phyloP scores from a whole-genome alignment of 1,140 invertebrate species.

The Portunus trituberculatus region DNA sequence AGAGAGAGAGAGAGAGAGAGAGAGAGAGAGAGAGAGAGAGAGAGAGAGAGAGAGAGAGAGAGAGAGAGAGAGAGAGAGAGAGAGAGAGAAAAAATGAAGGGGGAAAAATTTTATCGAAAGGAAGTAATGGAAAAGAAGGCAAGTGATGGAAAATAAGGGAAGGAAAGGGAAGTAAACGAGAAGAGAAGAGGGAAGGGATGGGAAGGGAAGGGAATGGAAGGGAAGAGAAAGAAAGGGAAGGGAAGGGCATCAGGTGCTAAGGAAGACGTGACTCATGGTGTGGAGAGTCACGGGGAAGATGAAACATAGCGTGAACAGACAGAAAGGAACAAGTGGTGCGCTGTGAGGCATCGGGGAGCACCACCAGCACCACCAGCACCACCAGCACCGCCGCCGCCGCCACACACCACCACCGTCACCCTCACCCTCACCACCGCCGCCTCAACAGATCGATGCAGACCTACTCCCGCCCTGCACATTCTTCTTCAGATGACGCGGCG shows the following conservation, averaged over 20 bases:
- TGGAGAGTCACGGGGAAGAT: neutral
- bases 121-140: conserved; percentile 24
- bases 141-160: conserved; percentile 42
- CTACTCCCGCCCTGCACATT: neutral
- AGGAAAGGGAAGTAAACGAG: conserved; percentile 33
- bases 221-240: neutral
- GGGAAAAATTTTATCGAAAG: neutral
- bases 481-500: conserved; percentile 13
- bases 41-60: neutral
- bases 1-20: neutral
- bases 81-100: conserved; percentile 16
- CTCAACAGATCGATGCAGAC: conserved; percentile 41
- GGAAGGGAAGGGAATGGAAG: conserved; percentile 6
- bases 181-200: neutral
- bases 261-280: too few species aligned
- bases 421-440: neutral
- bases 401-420: neutral
- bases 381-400: neutral
- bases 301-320: neutral
- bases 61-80: conserved; percentile 32
- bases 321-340: neutral
- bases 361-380: neutral
- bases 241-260: neutral
- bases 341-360: neutral
- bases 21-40: neutral